Evolutionary conservation across 2,113 vertebrate species (phyloP), one percentile per base, ranked within the genome.

Genomic region (Epinephelus cyanopodus): DNA sequence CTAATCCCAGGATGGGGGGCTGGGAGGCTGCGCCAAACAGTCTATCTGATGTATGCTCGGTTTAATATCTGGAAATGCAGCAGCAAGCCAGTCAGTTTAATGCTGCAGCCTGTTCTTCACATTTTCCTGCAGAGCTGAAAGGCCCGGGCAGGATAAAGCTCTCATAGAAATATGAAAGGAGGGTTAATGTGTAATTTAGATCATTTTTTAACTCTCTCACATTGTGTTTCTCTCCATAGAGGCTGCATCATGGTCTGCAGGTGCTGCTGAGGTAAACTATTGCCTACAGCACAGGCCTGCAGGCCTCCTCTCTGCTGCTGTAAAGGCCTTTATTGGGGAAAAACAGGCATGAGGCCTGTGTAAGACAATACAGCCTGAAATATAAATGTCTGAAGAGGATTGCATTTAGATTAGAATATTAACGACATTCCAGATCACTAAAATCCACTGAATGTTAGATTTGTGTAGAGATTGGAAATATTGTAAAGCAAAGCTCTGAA

Each of bases 1-100:
- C 87, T 91, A 89, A 94, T 92, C 92, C 90, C 13, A 19, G 53
- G 64, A 23, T 62, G 50, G 85, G 84, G 79, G 58, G 18, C 25
- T 47, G 72, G 72, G 54, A 37, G 60, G 71, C 69, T 80, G 79
- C 61, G n/a, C 50, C 79, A 67, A 54, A 81, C 33, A 66, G 58
- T 67, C 61, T 54, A 57, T 79, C 33, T 71, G 78, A 76, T 77
- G 70, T 47, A 57, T 17, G 62, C 47, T 19, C 10, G 47, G n/a
- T 77, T 74, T 87, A 63, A 64, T 79, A 56, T 76, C 33, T 75
- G 39, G 69, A 87, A 78, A 83, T 79, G 27, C 29, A 79, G 63
- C 25, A 42, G n/a, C 19, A 29, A 8, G 12, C 47, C 60, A 12
- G 63, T 29, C 13, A 25, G 45, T 23, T 71, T 48, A 27, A 39